A percentile compares a stretch with the other conserved stretches of the same genome.
These are phyloP conservation scores for Cladopsammia gracilis DNA, from an alignment of 64 coral and sea anemone species.

Conservation along the genomic window DNA sequence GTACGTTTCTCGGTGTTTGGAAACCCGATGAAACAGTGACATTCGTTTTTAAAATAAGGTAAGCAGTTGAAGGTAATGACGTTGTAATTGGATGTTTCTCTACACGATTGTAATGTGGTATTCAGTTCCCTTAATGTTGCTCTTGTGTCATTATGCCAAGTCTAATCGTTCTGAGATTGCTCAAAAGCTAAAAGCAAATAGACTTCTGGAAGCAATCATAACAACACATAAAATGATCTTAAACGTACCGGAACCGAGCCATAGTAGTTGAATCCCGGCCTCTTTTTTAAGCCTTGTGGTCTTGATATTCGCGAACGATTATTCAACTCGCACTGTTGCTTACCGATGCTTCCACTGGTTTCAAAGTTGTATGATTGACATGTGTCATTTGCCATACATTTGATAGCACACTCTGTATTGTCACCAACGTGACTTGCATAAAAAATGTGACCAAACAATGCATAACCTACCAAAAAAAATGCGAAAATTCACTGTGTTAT, in stretches of 20 bases:
- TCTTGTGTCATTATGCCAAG: too few species aligned
- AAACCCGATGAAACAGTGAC: too few species aligned
- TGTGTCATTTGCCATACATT: slow-evolving; percentile 7
- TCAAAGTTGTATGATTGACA: slow-evolving; percentile 11
- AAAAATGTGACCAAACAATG: not conserved
- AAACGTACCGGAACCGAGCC: not conserved
- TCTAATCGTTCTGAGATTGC: too few species aligned
- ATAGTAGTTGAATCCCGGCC: not conserved
- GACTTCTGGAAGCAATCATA: not conserved
- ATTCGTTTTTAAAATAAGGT: too few species aligned
- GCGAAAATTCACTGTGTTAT: not conserved
- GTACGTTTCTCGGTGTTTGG: too few species aligned
- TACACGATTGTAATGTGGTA: too few species aligned
- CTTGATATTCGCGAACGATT: not conserved
- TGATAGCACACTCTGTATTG: not conserved
- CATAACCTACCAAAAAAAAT: not conserved
- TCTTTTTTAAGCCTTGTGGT: not conserved
- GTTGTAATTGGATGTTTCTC: too few species aligned
- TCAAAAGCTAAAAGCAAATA: too few species aligned
- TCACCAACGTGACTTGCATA: not conserved
- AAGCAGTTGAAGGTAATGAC: too few species aligned
- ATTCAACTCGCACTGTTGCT: not conserved
- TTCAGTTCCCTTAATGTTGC: too few species aligned
- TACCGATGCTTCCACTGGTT: not conserved
- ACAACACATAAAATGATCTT: not conserved